Evolutionary conservation across 2,888 invertebrate species (phyloP), one percentile per base, ranked within the genome.

Genomic region (Colostygia pectinataria): DNA sequence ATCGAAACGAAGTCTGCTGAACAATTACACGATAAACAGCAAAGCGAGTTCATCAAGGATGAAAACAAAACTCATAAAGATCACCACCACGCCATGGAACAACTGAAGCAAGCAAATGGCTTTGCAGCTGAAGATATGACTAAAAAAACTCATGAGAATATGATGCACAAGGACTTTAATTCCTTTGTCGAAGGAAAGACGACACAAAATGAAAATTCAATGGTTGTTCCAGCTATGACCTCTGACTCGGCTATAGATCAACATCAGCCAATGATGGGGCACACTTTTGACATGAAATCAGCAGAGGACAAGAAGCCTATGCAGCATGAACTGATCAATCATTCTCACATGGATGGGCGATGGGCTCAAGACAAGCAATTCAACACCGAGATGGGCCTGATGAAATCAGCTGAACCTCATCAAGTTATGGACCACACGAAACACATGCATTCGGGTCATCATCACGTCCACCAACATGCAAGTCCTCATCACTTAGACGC

Each of bases 271-370:
- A 53, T 40, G 29, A 49, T 54, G 10, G 34, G 37, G 42, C 36
- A 41, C 2, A 20, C 31, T 5, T 36, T 42, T n/a, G 54, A 53
- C 38, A 63, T 57, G 54, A 68, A 63, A 60, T 24, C 55, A 31
- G 54, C 57, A 13, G 52, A 61, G 20, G 53, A 58, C 18, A 2
- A 33, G n/a, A 48, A 36, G 9, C 31, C 38, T 18, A 47, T 45
- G 31, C 44, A 49, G 2, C 54, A 56, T 13, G 46, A 55, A 2
- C 12, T 43, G 27, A 27, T 42, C 20, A 46, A 54, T 13, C 40
- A 49, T 14, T 24, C 45, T 4, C 40, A 53, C 10, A 50, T 54
- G n/a, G n/a, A n/a, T n/a, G n/a, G n/a, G 34, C 57, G 57, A 27
- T 60, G 60, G 61, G 37, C 41, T 39, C 45, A 55, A 15, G 53